Base-by-base conservation (phyloP, 2,888 invertebrate species). In the Byasa hedistus region DNA sequence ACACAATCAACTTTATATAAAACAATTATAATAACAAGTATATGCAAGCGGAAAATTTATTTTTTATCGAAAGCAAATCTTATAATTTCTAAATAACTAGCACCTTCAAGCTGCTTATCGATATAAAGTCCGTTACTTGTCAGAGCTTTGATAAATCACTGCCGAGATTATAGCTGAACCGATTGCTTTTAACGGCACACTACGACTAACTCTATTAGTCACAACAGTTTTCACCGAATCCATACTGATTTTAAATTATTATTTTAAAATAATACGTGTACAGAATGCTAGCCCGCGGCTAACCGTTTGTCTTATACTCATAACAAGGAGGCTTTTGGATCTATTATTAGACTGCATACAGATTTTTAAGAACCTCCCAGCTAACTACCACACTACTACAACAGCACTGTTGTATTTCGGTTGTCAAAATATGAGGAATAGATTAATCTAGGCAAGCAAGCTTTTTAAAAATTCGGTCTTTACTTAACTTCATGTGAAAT, bases 171-270 rank as follows among this genome's bases (percentile, higher is more conserved):
- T 52, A 24, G 39, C 22, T 23, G 23, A 58, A 65, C 39, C 17
- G 24, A 58, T 58, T 54, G 64, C 52, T 59, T 59, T 59, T 27
- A 39, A 58, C 32, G 17, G 17, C 44, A 10, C 56, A 48, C 55
- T 86, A 84, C 81, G 82, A 24, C n/a, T 19, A 48, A 7, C 5
- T 48, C 19, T 48, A 12, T 44, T 27, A 4, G 5, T 5, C 27
- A 27, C 27, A 27, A 27, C 27, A 27, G 65, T 80, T 78, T 79
- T 77, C 72, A 77, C 69, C 79, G 85, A 84, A 82, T n/a, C n/a
- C n/a, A n/a, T 27, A 27, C 27, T 4, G 27, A n/a, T 24, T 24
- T 24, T 17, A 12, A 5, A 0, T 56, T 27, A 27, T 27, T 27
- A 27, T 27, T 27, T 27, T 27, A 27, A 27, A 27, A 27, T 4